Evolutionary conservation across 2,888 invertebrate genomes (phyloP).

Genomic region (Incurvaria masculella): DNA sequence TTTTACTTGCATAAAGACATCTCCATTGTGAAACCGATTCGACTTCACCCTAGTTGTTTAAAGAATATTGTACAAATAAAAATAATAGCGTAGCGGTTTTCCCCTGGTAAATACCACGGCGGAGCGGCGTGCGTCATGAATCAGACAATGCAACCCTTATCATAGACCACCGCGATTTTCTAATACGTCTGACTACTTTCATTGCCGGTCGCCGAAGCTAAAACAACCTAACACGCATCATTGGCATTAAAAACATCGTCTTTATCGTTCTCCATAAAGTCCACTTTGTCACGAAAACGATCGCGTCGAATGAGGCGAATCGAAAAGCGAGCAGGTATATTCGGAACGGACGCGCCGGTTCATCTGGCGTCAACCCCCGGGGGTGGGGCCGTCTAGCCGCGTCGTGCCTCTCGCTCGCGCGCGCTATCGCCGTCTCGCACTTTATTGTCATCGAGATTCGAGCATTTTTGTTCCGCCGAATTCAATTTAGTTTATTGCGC

Average conservation of each 20-base stretch:
- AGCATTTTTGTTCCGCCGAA: conserved; percentile 55
- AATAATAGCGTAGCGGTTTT: no score
- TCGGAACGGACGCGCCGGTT: conserved; percentile 33
- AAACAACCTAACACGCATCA: background rate
- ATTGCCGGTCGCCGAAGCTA: background rate
- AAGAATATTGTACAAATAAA: no score
- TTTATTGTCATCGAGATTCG: conserved; percentile 56
- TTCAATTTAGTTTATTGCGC: conserved; percentile 56
- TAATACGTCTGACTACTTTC: background rate
- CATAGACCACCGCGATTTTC: background rate
- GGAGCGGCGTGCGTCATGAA: no score
- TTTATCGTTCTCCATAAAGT: background rate
- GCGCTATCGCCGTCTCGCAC: conserved; percentile 43
- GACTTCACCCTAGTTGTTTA: no score
- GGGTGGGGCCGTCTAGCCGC: conserved; percentile 45
- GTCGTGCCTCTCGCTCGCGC: conserved; percentile 30
- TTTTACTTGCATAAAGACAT: no score
- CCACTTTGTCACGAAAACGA: background rate
- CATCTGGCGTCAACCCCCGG: conserved; percentile 52
- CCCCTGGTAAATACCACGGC: no score
- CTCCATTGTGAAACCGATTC: no score
- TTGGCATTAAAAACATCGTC: background rate
- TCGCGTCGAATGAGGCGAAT: background rate
- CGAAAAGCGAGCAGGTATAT: conserved; percentile 35
- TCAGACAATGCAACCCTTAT: background rate